Base-by-base conservation (phyloP, 2,113 vertebrate species). In the Origma solitaria region DNA sequence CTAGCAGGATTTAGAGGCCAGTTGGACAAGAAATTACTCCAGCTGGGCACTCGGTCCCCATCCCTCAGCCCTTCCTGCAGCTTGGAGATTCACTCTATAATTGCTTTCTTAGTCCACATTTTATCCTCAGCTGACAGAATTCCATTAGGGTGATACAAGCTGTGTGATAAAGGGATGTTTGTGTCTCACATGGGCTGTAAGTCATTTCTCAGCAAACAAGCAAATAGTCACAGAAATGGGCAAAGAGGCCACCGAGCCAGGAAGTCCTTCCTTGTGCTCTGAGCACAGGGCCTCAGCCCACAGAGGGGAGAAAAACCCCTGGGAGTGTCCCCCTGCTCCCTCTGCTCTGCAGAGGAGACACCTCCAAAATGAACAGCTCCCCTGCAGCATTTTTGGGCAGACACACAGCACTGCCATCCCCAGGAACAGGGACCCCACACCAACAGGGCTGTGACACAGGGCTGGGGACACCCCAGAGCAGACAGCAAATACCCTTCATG, bases 91-190 rank as follows among this genome's bases (percentile, higher is more conserved):
- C 88, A 89, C 95, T 95, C 44, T 66, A 47, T 91, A 90, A 95
- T 92, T 95, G 95, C 96, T 96, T 92, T 93, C 82, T 65, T 77
- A 92, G 89, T 95, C 94, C 92, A 92, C 80, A 87, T 92, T 95
- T 96, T 96, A 92, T 95, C 84, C 88, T 88, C 91, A 86, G 72
- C 64, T 82, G 96, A 95, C 66, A 90, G 90, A 86, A 92, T 89
- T 95, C 96, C 95, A 97, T 97, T 97, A 96, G 93, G 93, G 88
- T 93, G 96, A 97, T 95, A 95, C 92, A 95, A 68, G 88, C 95
- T 94, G 90, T 1, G 45, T 96, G 96, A 97, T 96, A 96, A 97
- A 97, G 86, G 92, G 96, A 94, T 97, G 94, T 96, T 96, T 96
- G 94, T 96, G 90, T 92, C 95, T 93, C 95, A 45, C 82, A 54